Percentiles rank a stretch among this genome's conserved stretches.
These are phyloP conservation scores for Dallia pectoralis DNA, from an alignment of 2,797 vertebrate species.

Conservation along the genomic window DNA sequence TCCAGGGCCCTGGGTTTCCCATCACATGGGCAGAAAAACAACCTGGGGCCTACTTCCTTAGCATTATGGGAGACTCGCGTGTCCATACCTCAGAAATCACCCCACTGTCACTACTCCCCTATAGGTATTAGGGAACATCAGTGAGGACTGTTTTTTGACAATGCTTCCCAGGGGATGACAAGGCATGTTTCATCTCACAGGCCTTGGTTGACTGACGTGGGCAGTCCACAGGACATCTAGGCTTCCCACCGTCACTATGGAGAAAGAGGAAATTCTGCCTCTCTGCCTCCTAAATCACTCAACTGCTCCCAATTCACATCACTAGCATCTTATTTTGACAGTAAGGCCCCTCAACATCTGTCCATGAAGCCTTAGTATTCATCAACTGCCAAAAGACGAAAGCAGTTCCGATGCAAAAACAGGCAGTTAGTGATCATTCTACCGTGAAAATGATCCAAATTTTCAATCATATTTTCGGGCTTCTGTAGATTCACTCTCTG, in stretches of 20 bases:
- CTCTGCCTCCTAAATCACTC: neutral
- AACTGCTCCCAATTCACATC: constrained; percentile 1
- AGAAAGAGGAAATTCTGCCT: neutral
- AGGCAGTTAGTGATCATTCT: neutral
- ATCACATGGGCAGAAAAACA: neutral
- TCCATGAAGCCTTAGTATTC: neutral
- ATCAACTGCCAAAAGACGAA: neutral
- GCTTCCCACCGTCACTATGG: too few relatives aligned
- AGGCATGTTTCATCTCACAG: neutral
- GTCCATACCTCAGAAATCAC: too few relatives aligned
- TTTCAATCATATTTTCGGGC: neutral
- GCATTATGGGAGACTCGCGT: neutral
- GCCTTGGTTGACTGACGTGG: neutral
- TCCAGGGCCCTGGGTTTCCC: neutral
- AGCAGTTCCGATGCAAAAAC: neutral
- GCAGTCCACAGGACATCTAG: neutral
- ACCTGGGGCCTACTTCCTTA: neutral
- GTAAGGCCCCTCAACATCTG: neutral
- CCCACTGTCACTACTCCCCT: too few relatives aligned
- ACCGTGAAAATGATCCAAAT: neutral
- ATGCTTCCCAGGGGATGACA: neutral
- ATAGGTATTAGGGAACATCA: too few relatives aligned
- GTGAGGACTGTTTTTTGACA: too few relatives aligned
- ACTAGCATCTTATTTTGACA: constrained; percentile 3
- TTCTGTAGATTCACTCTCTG: neutral